Evolutionary conservation across 2,797 vertebrate genomes (phyloP).

Genomic region (Lerista edwardsae): DNA sequence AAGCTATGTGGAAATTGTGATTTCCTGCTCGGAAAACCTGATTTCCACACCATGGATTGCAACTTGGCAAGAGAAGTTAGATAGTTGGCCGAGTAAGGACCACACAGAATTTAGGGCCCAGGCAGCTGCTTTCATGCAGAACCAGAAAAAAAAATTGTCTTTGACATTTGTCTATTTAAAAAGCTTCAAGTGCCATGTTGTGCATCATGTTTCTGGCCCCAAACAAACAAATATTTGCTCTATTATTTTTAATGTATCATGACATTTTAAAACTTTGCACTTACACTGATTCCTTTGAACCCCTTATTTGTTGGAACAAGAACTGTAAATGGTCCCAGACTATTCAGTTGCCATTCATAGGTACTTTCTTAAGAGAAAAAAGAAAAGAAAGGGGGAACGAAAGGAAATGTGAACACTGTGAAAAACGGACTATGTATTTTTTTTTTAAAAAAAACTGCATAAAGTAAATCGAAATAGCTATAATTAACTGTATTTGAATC

Average conservation of each 20-base stretch:
- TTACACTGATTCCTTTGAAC: conserved; percentile 83
- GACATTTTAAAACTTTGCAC: conserved; percentile 49
- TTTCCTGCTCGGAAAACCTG: neutral
- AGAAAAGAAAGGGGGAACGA: conserved; percentile 18
- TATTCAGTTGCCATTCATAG: conserved; percentile 85
- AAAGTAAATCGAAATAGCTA: neutral
- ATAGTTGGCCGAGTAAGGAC: neutral
- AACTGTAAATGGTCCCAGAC: conserved; percentile 89
- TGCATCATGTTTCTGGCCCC: neutral
- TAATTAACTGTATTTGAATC: neutral
- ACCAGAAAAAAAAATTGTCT: neutral
- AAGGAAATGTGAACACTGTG: conserved; percentile 10
- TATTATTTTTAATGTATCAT: neutral
- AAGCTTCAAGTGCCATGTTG: neutral
- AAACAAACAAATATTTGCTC: neutral
- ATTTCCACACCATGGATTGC: neutral
- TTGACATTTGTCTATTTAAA: neutral
- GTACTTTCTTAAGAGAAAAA: conserved; percentile 66
- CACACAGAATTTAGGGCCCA: neutral
- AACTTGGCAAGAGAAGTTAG: neutral
- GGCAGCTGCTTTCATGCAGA: neutral
- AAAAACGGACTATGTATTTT: neutral
- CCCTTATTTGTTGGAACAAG: conserved; percentile 88
- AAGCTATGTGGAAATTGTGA: neutral
- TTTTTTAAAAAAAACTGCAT: neutral